Percentiles rank a stretch among this genome's conserved stretches.
Evolutionary conservation across 2,888 invertebrate genomes (phyloP).

Genomic region (Dorcus parallelipipedus): DNA sequence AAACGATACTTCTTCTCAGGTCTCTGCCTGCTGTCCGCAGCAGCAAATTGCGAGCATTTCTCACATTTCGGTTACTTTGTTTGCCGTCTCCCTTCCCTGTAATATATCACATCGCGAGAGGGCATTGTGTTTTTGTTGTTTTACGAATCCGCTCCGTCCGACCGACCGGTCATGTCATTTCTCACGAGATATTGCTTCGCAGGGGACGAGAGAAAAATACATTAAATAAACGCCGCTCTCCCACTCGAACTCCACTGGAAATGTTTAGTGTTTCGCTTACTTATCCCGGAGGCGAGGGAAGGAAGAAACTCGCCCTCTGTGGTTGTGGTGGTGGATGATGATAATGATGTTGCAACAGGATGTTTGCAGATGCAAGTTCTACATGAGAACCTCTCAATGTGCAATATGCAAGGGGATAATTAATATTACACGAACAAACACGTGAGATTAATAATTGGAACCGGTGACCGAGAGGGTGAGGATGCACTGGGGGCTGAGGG

Average conservation of each 20-base stretch:
- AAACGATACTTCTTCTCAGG: neutral
- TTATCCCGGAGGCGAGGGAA: too few species aligned
- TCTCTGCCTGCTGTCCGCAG: neutral
- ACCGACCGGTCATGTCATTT: constrained; percentile 25
- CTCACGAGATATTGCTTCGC: constrained; percentile 24
- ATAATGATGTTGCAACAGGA: too few species aligned
- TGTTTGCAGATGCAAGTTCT: too few species aligned
- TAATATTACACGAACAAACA: too few species aligned
- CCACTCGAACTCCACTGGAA: neutral
- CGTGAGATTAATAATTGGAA: too few species aligned
- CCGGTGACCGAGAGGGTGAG: too few species aligned
- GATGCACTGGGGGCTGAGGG: too few species aligned
- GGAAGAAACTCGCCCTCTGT: too few species aligned
- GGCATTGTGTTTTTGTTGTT: constrained; percentile 19
- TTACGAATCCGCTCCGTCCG: constrained; percentile 20
- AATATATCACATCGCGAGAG: constrained; percentile 27
- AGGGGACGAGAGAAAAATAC: constrained; percentile 8
- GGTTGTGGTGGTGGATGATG: too few species aligned
- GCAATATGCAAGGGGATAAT: too few species aligned
- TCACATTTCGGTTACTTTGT: constrained; percentile 20
- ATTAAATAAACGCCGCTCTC: neutral
- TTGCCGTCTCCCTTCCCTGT: constrained; percentile 18
- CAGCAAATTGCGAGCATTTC: neutral
- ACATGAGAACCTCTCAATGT: too few species aligned
- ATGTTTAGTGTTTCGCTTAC: neutral